phyloP scores from a whole-genome alignment of 2,113 vertebrate genomes.

The Atherinomorus stipes region DNA sequence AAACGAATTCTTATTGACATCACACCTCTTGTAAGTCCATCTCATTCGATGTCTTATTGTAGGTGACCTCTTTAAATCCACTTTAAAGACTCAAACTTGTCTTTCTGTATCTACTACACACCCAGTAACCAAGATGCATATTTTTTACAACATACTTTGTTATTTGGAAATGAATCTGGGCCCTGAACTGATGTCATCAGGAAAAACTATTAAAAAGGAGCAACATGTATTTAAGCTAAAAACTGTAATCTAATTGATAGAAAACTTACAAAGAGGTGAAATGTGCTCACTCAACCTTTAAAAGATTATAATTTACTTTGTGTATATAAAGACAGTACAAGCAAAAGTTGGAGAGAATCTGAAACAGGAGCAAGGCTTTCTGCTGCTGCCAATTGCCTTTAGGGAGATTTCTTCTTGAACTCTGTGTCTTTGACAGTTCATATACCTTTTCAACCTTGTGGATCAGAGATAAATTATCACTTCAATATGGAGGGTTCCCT shows the following conservation, averaged over 20 bases:
- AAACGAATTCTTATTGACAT: slow-evolving; percentile 64
- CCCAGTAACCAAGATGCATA: slow-evolving; percentile 1
- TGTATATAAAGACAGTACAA: neutral
- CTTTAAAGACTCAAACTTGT: slow-evolving; percentile 19
- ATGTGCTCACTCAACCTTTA: neutral
- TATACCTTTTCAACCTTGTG: slow-evolving; percentile 42
- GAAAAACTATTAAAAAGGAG: neutral
- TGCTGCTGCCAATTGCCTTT: slow-evolving; percentile 60
- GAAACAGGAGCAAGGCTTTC: slow-evolving; percentile 34
- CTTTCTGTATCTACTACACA: neutral
- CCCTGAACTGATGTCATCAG: neutral
- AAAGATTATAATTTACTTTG: neutral
- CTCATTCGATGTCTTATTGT: slow-evolving; percentile 31
- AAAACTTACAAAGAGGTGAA: slow-evolving; percentile 1
- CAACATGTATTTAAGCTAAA: neutral
- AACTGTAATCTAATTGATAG: neutral
- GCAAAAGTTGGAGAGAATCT: slow-evolving; percentile 24
- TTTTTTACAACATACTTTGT: neutral
- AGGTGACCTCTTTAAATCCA: slow-evolving; percentile 22
- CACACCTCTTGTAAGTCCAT: slow-evolving; percentile 39
- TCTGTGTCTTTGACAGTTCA: slow-evolving; percentile 52
- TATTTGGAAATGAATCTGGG: neutral
- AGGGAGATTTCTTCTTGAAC: slow-evolving; percentile 60
- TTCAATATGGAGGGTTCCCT: slow-evolving; percentile 40
- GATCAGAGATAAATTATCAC: slow-evolving; percentile 65